Evolutionary conservation across 2,797 vertebrate genomes (phyloP), one percentile per base, ranked within the genome.

Genomic region (Perodicticus potto): DNA sequence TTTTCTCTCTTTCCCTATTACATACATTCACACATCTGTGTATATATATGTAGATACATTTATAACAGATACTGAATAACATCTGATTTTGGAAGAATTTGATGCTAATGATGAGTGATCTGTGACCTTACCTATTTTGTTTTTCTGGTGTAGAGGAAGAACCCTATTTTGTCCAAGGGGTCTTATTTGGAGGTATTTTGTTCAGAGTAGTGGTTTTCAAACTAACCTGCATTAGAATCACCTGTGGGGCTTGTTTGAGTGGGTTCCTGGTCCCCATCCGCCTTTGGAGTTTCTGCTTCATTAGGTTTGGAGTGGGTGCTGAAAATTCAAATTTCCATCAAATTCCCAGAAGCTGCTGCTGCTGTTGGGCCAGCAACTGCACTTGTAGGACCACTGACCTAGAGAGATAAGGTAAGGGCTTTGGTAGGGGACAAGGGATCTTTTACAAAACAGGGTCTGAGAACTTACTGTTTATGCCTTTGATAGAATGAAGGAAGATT

Each of bases 181-280:
- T 91, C 49, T 74, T 94, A 49, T 57, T 85, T 73, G 16, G 63
- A 16, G 55, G 37, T 9, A 23, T 22, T 88, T 80, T 80, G 63
- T 63, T 90, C 84, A n/a, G 5, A 81, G 34, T 27, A 69, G 20
- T 77, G 78, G 22, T 87, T 95, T 93, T 88, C 67, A 92, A 90
- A 65, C 77, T 27, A 70, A 27, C 34, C 53, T 83, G 34, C 5
- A 6, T 73, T 70, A n/a, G 40, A 81, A 73, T 83, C 61, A 65
- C 43, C 74, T 22, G 37, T n/a, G 19, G 37, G 61, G 25, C 76
- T 94, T 85, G 37, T 93, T 81, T 70, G 86, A 93, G 43, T 61
- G 43, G 69, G 82, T 82, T 53, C 57, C 89, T 70, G n/a, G 45
- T 63, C 72, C 32, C 86, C 63, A 70, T 63, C 17, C 23, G 20